Base-by-base conservation (phyloP, 2,113 vertebrate species). In the Sander vitreus region DNA sequence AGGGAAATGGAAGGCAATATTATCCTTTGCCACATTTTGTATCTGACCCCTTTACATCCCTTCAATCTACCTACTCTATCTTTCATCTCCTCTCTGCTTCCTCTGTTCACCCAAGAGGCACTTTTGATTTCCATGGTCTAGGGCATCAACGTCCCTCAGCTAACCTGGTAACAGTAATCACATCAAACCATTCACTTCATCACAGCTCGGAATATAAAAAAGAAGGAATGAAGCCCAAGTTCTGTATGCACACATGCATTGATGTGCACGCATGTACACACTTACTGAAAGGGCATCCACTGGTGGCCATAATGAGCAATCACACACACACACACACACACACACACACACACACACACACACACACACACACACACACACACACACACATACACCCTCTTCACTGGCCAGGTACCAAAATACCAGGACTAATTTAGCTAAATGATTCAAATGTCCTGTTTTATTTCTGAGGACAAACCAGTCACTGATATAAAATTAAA, bases 151-250 rank as follows among this genome's bases (percentile, higher is more conserved):
- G 83, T 78, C 79, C 79, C 87, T 53, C 33, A 14, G 76, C 78
- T 88, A 89, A 93, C 78, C 78, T 60, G 77, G 89, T 91, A 70
- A 89, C 55, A 19, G 78, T 92, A 87, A 90, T 88, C 84, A 77
- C 85, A 91, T 92, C 51, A 91, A 80, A 82, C 73, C 74, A 71
- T 75, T 80, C 90, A 88, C 48, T 59, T 76, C 78, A 88, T 85
- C 78, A 79, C 58, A 54, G 65, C 62, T 64, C 3, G 1, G 68
- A 83, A 73, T 72, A n/a, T 43, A 80, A 73, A 83, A 64, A 39
- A 43, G 64, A 48, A 73, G 48, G 27, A 50, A 16, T 23, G 8
- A 70, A 71, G 68, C 57, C 48, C 19, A 53, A 33, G 25, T 36
- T 47, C 14, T 30, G 53, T 25, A 19, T 7, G 62, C 50, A 76